A percentile compares a stretch with the other conserved stretches of the same genome.
Conservation (phyloP, 2,113 vertebrate species). For the Cercocebus atys region DNA sequence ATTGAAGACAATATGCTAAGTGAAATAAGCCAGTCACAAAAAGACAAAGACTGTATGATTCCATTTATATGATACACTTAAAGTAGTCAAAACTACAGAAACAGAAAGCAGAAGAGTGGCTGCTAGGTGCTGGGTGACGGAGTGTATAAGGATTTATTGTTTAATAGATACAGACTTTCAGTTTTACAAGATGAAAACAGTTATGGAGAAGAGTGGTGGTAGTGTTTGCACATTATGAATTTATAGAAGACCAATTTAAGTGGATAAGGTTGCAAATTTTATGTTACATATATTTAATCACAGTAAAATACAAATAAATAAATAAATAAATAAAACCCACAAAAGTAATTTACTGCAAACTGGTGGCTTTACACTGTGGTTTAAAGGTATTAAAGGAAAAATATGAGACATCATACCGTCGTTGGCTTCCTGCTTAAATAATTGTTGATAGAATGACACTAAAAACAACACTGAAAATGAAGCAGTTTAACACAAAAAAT, state of each 20-base stretch:
- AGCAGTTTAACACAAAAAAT: background rate
- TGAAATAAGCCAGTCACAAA: background rate
- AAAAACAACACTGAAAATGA: background rate
- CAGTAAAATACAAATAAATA: background rate
- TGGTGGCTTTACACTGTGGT: background rate
- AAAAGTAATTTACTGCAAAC: background rate
- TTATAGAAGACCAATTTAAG: background rate
- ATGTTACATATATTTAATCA: background rate
- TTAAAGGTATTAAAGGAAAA: constrained; percentile 7
- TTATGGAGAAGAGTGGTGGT: too few species aligned
- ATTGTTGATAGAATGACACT: background rate
- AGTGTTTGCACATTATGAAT: background rate
- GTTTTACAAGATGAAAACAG: background rate
- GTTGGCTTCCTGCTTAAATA: background rate
- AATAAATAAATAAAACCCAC: background rate
- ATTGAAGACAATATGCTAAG: background rate
- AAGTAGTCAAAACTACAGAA: background rate
- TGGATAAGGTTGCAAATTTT: background rate
- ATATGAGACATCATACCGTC: background rate
- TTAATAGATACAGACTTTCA: background rate
- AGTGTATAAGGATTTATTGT: background rate
- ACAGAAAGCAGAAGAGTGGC: background rate
- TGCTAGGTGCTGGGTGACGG: background rate
- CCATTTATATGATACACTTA: too few species aligned
- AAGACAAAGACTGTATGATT: background rate